Percentiles rank a stretch among this genome's conserved stretches.
phyloP scores from a whole-genome alignment of 2,888 invertebrate genomes.

The Amphipoea lucens region DNA sequence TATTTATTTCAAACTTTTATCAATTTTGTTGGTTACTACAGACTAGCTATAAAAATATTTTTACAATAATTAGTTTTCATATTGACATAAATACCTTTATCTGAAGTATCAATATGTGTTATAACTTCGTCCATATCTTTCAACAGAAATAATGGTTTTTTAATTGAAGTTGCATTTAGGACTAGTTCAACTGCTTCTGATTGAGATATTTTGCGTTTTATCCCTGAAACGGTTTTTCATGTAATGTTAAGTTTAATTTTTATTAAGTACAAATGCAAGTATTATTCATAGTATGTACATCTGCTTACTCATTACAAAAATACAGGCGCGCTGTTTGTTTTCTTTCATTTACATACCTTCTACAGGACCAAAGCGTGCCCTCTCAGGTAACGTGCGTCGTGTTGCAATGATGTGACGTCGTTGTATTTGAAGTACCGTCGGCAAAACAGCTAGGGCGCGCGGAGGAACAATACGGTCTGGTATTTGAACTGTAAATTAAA shows the following conservation, averaged over 20 bases:
- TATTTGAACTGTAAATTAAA: conserved; percentile 81
- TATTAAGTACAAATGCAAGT: background rate
- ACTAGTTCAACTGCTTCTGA: conserved; percentile 67
- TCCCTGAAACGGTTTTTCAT: conserved; percentile 67
- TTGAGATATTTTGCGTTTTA: conserved; percentile 62
- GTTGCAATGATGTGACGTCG: conserved; percentile 91
- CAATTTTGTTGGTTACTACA: background rate
- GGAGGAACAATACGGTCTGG: conserved; percentile 93
- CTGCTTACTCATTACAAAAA: background rate
- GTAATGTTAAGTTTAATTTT: background rate
- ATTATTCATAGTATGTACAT: background rate
- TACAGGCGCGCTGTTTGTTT: background rate
- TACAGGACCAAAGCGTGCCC: conserved; percentile 95
- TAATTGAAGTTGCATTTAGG: conserved; percentile 57
- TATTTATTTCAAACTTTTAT: background rate
- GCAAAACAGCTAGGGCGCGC: conserved; percentile 94
- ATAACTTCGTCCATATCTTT: conserved; percentile 63
- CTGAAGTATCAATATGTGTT: conserved; percentile 75
- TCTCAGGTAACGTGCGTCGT: conserved; percentile 92
- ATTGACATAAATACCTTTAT: conserved; percentile 73
- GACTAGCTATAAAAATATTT: background rate
- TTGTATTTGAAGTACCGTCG: conserved; percentile 90
- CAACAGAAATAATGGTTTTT: conserved; percentile 74
- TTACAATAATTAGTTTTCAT: background rate
- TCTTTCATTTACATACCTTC: conserved; percentile 67